phyloP scores from a whole-genome alignment of 1,140 invertebrate genomes.

The Ylistrum balloti region DNA sequence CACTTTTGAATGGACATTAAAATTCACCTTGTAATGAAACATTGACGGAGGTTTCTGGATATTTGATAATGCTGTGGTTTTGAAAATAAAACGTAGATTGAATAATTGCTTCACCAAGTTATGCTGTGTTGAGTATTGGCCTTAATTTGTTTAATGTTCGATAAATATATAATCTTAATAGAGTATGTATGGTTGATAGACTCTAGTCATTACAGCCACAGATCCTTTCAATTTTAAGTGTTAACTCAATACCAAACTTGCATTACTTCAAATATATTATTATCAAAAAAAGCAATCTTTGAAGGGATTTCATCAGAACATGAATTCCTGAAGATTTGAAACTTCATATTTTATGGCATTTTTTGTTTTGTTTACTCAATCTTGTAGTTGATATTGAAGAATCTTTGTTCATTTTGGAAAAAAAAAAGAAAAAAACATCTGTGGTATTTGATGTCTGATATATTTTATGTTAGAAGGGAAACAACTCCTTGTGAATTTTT shows the following conservation, averaged over 20 bases:
- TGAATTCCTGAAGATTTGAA: too few relatives aligned
- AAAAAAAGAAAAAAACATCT: too few relatives aligned
- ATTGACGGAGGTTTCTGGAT: not conserved
- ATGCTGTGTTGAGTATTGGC: not conserved
- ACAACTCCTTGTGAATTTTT: conserved; percentile 1
- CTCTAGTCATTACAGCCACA: not conserved
- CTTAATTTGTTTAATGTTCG: not conserved
- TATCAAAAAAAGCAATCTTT: not conserved
- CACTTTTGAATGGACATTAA: conserved; percentile 1
- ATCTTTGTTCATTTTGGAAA: too few relatives aligned
- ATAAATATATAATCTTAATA: not conserved
- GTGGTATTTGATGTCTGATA: too few relatives aligned
- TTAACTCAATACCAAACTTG: not conserved
- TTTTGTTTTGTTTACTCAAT: too few relatives aligned
- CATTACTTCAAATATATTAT: not conserved
- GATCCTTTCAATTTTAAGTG: not conserved
- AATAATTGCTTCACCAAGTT: not conserved
- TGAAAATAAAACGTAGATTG: not conserved
- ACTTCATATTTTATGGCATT: too few relatives aligned
- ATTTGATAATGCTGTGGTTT: not conserved
- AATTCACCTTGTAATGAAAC: not conserved
- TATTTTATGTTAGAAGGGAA: conserved; percentile 27
- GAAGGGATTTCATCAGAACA: too few relatives aligned
- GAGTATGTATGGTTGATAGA: not conserved
- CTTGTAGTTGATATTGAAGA: too few relatives aligned